These are phyloP conservation scores for Pristionchus arcanus DNA, from an alignment of 2,888 invertebrate species.

Conservation along the genomic window DNA sequence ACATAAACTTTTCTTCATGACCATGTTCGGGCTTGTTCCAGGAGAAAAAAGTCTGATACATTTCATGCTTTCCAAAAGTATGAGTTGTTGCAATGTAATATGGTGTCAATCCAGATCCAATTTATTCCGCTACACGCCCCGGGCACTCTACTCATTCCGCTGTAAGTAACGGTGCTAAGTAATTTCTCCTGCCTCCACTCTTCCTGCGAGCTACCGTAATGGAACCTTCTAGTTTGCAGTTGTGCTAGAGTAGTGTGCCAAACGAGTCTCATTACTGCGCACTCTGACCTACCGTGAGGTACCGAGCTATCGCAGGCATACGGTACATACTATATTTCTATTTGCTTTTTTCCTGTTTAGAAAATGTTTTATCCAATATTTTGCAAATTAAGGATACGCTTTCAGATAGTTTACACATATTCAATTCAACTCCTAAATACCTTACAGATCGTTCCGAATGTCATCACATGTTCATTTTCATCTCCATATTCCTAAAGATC, in stretches of 20 bases:
- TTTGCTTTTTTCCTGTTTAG: not conserved
- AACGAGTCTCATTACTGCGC: conserved; percentile 40
- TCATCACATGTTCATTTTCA: too few relatives aligned
- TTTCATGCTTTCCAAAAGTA: not conserved
- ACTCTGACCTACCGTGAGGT: conserved; percentile 23
- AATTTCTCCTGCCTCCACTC: not conserved
- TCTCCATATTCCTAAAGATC: too few relatives aligned
- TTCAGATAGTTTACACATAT: too few relatives aligned
- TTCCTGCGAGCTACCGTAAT: conserved; percentile 2
- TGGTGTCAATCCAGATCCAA: conserved; percentile 16
- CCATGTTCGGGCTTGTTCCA: too few relatives aligned
- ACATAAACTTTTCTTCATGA: too few relatives aligned
- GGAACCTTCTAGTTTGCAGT: conserved; percentile 46
- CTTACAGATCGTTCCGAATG: too few relatives aligned
- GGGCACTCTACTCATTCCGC: not conserved
- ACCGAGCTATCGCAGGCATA: not conserved
- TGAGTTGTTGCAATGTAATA: not conserved
- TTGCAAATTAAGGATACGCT: too few relatives aligned
- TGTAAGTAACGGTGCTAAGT: conserved; percentile 54
- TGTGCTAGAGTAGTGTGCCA: not conserved
- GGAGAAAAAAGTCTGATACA: too few relatives aligned
- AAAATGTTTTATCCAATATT: not conserved
- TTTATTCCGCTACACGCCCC: not conserved
- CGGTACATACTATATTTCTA: not conserved
- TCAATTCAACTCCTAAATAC: too few relatives aligned